Evolutionary conservation across 2,888 invertebrate species (phyloP).

Genomic region (Tipula vernalis): DNA sequence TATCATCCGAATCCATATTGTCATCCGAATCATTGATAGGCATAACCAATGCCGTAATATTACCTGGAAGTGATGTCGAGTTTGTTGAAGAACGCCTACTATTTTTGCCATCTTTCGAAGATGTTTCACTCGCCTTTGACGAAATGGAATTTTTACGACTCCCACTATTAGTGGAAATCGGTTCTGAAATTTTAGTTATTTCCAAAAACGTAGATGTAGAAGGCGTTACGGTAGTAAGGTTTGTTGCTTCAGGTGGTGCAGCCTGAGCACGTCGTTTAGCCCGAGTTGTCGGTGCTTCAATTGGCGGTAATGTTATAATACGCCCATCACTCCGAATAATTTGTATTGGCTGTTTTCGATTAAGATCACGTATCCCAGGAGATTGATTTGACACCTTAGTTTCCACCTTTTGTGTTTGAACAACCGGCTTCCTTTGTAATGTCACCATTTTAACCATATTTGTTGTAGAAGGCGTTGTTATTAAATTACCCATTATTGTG

Average conservation of each 20-base stretch:
- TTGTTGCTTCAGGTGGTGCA: slow-evolving; percentile 18
- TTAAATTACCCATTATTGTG: not conserved
- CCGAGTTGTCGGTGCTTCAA: slow-evolving; percentile 70
- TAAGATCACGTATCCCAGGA: not conserved
- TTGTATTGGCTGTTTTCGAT: slow-evolving; percentile 49
- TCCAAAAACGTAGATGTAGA: not conserved
- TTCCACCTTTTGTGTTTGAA: not conserved
- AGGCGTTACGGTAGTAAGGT: slow-evolving; percentile 13
- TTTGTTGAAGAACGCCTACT: not conserved
- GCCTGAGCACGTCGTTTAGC: slow-evolving; percentile 51
- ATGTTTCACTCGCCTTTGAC: slow-evolving; percentile 16
- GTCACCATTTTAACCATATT: not conserved
- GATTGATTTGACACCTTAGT: not conserved
- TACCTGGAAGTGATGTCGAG: not conserved
- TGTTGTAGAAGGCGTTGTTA: not conserved
- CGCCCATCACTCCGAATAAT: slow-evolving; percentile 62
- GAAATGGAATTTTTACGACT: slow-evolving; percentile 21
- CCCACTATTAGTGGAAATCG: slow-evolving; percentile 15
- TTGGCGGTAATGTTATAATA: slow-evolving; percentile 65
- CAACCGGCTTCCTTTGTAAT: not conserved
- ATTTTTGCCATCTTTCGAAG: not conserved
- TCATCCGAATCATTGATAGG: slow-evolving; percentile 19
- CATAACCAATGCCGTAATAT: not conserved
- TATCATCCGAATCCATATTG: slow-evolving; percentile 48
- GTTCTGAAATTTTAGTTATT: not conserved